Evolutionary conservation across 2,113 vertebrate genomes (phyloP).

Genomic region (Rhinolophus sinicus): DNA sequence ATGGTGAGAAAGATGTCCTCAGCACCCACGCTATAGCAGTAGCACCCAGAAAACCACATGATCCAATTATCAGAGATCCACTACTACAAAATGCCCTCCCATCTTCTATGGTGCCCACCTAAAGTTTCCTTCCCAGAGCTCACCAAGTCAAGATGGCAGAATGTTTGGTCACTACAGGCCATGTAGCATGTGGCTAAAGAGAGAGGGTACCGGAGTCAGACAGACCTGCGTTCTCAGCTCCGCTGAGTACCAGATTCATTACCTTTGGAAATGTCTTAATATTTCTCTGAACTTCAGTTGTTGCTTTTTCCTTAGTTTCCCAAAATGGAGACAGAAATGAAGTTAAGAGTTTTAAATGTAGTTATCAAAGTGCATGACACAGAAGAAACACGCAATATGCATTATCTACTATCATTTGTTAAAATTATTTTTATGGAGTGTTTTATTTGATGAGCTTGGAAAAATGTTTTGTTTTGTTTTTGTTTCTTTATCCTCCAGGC

Average conservation of each 20-base stretch:
- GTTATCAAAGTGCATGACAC: neutral
- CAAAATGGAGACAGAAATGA: slow-evolving; percentile 26
- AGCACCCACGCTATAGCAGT: neutral
- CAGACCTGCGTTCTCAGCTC: neutral
- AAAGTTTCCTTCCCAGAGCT: neutral
- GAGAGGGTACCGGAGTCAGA: neutral
- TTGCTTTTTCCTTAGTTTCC: neutral
- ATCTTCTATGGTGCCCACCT: neutral
- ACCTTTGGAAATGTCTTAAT: neutral
- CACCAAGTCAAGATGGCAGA: neutral
- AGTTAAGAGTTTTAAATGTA: neutral
- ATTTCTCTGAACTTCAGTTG: neutral
- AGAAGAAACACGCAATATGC: neutral
- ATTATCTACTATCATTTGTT: neutral
- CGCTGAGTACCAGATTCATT: neutral
- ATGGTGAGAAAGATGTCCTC: neutral
- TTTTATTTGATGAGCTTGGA: neutral
- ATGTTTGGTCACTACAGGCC: neutral
- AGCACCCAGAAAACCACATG: neutral
- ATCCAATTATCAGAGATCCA: neutral
- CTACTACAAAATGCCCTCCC: neutral
- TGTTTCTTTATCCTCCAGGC: neutral
- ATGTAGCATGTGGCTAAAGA: neutral
- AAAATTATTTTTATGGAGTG: neutral
- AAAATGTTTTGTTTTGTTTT: neutral